A percentile compares a stretch with the other conserved stretches of the same genome.
These are phyloP conservation scores for Xestia ashworthii DNA, from an alignment of 2,888 invertebrate genomes.

Conservation along the genomic window DNA sequence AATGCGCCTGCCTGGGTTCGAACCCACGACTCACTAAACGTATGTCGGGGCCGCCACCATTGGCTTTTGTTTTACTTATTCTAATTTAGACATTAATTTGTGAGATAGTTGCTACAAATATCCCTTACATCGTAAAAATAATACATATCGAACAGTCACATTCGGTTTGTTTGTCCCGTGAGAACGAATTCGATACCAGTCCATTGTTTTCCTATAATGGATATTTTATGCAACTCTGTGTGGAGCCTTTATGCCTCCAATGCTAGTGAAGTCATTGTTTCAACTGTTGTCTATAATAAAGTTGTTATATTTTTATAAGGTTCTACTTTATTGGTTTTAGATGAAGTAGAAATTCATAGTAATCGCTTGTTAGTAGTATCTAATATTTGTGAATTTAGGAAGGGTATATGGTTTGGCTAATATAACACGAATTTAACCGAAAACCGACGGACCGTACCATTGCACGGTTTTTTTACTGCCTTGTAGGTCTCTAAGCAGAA, in stretches of 20 bases:
- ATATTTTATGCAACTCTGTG: constrained; percentile 73
- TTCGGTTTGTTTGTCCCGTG: constrained; percentile 53
- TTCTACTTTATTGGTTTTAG: not conserved
- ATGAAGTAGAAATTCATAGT: not conserved
- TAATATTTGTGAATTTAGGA: not conserved
- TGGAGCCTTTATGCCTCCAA: constrained; percentile 50
- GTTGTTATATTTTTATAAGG: not conserved
- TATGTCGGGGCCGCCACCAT: too few species aligned
- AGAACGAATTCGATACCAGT: constrained; percentile 62
- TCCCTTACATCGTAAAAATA: constrained; percentile 27
- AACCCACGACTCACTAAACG: too few species aligned
- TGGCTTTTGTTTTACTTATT: too few species aligned
- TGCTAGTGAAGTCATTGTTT: constrained; percentile 25
- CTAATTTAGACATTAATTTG: not conserved
- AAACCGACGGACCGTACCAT: too few species aligned
- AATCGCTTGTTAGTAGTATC: not conserved
- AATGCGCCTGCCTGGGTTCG: too few species aligned
- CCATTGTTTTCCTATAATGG: constrained; percentile 68
- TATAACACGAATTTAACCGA: not conserved
- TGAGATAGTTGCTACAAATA: constrained; percentile 3
- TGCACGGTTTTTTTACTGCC: too few species aligned
- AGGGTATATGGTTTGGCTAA: too few species aligned
- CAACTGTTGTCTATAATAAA: constrained; percentile 33
- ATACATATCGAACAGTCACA: constrained; percentile 46
- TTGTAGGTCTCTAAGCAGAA: too few species aligned